phyloP scores from a whole-genome alignment of 2,113 vertebrate genomes.

The Ascaphus truei region DNA sequence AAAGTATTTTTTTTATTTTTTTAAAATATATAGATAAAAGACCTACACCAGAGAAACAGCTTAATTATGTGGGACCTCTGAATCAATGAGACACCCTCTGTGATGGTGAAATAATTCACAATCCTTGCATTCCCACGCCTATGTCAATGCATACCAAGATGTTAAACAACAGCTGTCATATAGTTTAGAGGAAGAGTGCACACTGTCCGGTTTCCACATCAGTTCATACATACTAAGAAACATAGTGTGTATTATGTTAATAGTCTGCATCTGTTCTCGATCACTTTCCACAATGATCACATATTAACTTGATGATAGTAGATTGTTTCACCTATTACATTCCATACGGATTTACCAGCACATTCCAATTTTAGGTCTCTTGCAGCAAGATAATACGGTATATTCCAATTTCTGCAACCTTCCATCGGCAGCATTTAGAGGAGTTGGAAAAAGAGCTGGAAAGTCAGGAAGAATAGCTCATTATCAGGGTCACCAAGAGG shows the following conservation, averaged over 20 bases:
- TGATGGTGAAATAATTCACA: constrained; percentile 19
- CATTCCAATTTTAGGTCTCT: no score
- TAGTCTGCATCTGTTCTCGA: neutral
- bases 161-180: constrained; percentile 6
- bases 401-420: no score
- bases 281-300: neutral
- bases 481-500: no score
- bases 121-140: constrained; percentile 26
- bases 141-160: constrained; percentile 20
- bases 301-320: no score
- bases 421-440: no score
- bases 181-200: neutral
- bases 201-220: constrained; percentile 16
- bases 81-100: constrained; percentile 23
- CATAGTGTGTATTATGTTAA: neutral
- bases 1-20: no score
- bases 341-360: no score
- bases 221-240: neutral
- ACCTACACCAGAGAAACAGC: constrained; percentile 19
- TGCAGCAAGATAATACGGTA: no score
- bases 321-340: no score
- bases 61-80: neutral
- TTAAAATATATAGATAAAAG: no score
- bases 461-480: no score
- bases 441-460: no score